These are phyloP conservation scores for Sterna hirundo DNA, from an alignment of 2,113 vertebrate species.

Conservation along the genomic window DNA sequence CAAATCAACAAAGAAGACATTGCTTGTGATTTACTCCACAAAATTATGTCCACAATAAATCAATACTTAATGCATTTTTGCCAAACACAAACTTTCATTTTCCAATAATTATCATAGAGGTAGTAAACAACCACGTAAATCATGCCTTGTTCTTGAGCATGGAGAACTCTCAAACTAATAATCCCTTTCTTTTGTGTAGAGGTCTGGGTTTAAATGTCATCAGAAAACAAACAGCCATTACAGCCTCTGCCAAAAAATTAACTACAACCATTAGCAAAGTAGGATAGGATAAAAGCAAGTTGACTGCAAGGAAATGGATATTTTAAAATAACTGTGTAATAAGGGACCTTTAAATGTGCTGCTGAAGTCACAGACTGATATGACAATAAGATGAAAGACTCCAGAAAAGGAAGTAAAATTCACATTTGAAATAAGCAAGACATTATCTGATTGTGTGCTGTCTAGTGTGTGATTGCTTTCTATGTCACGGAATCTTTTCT, in stretches of 20 bases:
- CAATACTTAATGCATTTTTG: neutral
- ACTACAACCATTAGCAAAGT: conserved; percentile 1
- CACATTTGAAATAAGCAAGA: neutral
- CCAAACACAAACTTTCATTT: neutral
- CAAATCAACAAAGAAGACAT: neutral
- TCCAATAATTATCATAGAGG: neutral
- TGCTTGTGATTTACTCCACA: neutral
- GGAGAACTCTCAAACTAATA: neutral
- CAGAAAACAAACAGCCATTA: conserved; percentile 3
- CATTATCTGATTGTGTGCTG: neutral
- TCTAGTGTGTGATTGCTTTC: neutral
- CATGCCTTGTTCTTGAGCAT: neutral
- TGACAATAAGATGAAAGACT: neutral
- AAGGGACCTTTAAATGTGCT: neutral
- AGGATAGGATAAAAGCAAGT: neutral
- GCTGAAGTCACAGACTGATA: neutral
- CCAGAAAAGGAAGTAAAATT: neutral
- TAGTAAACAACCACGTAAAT: conserved; percentile 13
- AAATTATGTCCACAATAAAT: neutral
- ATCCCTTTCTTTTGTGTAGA: neutral
- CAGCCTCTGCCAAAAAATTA: conserved; percentile 18
- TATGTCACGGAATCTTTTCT: neutral
- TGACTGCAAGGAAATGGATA: neutral
- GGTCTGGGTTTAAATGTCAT: neutral
- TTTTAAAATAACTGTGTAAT: neutral